Conservation (phyloP, 2,113 vertebrate genomes). For the Oxygymnocypris stewartii region DNA sequence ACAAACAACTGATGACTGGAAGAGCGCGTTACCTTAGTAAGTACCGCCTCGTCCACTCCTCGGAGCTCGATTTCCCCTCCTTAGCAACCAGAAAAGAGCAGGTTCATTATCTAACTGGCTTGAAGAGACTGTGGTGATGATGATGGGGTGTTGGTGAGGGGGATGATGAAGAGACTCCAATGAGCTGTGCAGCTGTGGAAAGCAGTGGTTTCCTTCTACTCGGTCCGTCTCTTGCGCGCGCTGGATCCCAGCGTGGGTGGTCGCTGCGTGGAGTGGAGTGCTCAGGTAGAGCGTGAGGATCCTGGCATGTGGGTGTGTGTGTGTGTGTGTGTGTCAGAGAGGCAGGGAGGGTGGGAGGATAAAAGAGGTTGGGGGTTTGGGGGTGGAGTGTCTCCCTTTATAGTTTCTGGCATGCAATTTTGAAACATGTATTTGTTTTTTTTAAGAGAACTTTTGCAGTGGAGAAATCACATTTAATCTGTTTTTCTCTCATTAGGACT, state of each 20-base stretch:
- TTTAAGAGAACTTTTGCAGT: no score
- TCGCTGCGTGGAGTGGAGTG: conserved; percentile 55
- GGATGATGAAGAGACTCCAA: conserved; percentile 9
- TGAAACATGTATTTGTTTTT: conserved; percentile 34
- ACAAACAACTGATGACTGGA: conserved; percentile 45
- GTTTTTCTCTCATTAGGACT: neutral
- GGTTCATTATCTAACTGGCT: conserved; percentile 58
- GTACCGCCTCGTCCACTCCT: conserved; percentile 53
- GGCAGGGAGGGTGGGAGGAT: conserved; percentile 12
- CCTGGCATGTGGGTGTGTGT: conserved; percentile 52
- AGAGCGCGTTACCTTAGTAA: conserved; percentile 63
- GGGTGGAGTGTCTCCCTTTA: conserved; percentile 34
- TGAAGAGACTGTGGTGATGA: conserved; percentile 24
- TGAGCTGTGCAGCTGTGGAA: conserved; percentile 24
- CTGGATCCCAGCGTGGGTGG: conserved; percentile 52
- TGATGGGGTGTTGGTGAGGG: conserved; percentile 4
- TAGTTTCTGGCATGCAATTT: conserved; percentile 38
- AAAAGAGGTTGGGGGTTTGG: conserved; percentile 31
- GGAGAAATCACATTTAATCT: neutral
- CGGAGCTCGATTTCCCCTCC: conserved; percentile 50
- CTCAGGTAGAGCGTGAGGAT: conserved; percentile 57
- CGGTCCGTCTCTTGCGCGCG: neutral
- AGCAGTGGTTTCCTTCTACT: conserved; percentile 35
- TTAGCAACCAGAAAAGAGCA: conserved; percentile 61
- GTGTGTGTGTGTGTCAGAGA: conserved; percentile 39